phyloP scores from a whole-genome alignment of 2,113 vertebrate genomes.

The Crotalus viridis region DNA sequence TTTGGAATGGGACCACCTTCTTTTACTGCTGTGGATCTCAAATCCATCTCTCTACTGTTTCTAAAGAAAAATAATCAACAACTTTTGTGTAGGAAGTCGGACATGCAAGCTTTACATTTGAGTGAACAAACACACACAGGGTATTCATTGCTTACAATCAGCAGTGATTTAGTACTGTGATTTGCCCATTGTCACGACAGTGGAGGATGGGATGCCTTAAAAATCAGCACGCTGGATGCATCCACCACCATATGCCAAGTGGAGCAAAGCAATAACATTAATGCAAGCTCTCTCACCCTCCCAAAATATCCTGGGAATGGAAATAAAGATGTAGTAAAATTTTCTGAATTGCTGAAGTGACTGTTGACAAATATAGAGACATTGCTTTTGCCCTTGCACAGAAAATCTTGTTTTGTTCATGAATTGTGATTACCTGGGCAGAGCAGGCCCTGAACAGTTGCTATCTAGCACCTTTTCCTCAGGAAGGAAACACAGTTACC shows the following conservation, averaged over 20 bases:
- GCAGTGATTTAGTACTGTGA: not conserved
- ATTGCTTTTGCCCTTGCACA: not conserved
- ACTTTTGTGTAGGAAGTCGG: not conserved
- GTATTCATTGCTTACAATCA: not conserved
- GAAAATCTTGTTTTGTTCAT: not conserved
- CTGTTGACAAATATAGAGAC: not conserved
- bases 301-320: not conserved
- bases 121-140: not conserved
- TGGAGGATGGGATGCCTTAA: not conserved
- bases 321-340: not conserved
- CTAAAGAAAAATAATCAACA: constrained; percentile 39
- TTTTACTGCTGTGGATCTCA: constrained; percentile 30
- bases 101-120: not conserved
- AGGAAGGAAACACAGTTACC: not conserved
- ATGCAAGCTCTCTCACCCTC: not conserved
- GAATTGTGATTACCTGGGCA: not conserved
- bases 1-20: constrained; percentile 24
- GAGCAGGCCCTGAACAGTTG: not conserved
- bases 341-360: not conserved
- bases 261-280: not conserved
- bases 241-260: not conserved
- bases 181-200: not conserved
- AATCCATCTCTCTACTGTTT: not conserved
- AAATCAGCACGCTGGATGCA: not conserved
- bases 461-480: not conserved